Percentiles rank a stretch among this genome's conserved stretches.
Evolutionary conservation across 1,140 invertebrate genomes (phyloP).

Genomic region (Geopemphigus sp.): DNA sequence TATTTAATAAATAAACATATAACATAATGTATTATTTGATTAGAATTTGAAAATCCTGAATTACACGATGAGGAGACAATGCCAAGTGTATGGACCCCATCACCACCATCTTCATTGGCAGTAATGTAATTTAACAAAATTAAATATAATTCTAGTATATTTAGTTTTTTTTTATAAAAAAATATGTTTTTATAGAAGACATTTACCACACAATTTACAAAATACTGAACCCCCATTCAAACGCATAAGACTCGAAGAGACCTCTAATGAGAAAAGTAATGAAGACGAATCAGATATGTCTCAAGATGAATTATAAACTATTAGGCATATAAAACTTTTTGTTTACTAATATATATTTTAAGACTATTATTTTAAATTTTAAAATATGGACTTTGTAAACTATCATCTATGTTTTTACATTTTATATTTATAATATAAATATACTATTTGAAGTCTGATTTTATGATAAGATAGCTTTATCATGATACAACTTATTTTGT

Average conservation of each 20-base stretch:
- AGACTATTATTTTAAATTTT: neutral
- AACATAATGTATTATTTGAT: neutral
- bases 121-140: neutral
- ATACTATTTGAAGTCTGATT: conserved; percentile 15
- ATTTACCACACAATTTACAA: neutral
- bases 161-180: neutral
- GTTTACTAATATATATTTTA: neutral
- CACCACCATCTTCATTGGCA: neutral
- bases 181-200: neutral
- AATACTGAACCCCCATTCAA: conserved; percentile 10
- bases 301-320: conserved; percentile 18
- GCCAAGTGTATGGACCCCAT: conserved; percentile 27
- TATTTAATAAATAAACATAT: neutral
- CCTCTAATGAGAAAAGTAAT: neutral
- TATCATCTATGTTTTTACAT: neutral
- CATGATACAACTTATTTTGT: neutral
- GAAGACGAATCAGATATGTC: conserved; percentile 25
- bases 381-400: neutral
- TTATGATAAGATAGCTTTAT: neutral
- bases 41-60: conserved; percentile 35
- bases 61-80: conserved; percentile 44
- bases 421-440: too few relatives aligned
- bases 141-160: neutral
- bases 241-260: conserved; percentile 18
- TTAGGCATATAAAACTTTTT: neutral